Evolutionary conservation across 2,888 invertebrate genomes (phyloP).

Genomic region (Synergus gifuensis): DNA sequence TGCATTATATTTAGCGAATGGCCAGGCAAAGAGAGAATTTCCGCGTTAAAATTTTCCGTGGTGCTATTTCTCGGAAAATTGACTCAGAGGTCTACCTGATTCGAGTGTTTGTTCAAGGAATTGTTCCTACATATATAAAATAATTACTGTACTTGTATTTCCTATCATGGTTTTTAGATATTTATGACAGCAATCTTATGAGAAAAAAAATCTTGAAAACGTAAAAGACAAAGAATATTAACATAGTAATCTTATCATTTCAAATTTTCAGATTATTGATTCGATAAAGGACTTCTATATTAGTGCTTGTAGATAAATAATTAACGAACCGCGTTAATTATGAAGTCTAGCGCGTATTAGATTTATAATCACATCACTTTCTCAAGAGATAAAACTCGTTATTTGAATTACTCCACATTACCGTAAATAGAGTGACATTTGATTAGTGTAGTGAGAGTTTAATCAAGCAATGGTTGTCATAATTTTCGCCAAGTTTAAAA

Average conservation of each 20-base stretch:
- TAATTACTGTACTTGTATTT: background rate
- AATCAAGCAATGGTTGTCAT: background rate
- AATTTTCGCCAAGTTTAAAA: background rate
- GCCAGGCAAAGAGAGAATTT: conserved; percentile 34
- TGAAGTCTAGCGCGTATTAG: conserved; percentile 22
- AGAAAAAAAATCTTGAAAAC: background rate
- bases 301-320: conserved; percentile 1
- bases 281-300: background rate
- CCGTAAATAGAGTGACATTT: conserved; percentile 23
- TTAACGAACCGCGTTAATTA: conserved; percentile 30
- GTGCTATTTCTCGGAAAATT: conserved; percentile 23
- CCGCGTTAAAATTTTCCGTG: conserved; percentile 31
- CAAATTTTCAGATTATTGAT: background rate
- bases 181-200: background rate
- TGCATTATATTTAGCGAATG: conserved; percentile 47
- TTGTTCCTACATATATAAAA: background rate
- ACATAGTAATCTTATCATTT: background rate
- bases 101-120: background rate
- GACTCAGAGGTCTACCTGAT: conserved; percentile 15
- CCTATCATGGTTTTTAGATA: background rate
- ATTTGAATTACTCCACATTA: conserved; percentile 24
- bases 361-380: conserved; percentile 23
- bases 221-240: background rate
- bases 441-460: conserved; percentile 30
- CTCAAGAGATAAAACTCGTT: conserved; percentile 18